Evolutionary conservation across 2,113 vertebrate genomes (phyloP), one percentile per base, ranked within the genome.

Genomic region (Proterorhinus semilunaris): DNA sequence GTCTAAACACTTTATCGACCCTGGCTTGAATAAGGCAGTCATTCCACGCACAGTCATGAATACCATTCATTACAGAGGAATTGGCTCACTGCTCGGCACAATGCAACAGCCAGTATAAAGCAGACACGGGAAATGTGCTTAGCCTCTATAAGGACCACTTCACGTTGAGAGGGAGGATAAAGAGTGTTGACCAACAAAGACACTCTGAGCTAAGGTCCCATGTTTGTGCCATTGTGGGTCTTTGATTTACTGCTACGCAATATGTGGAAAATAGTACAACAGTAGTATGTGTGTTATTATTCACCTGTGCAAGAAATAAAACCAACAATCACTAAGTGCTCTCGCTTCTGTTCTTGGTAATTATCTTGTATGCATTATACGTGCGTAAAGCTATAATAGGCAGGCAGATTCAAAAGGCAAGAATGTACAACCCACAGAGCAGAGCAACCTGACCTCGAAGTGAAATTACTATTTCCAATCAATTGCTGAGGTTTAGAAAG

Each of bases 1-100:
- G 51, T 82, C 75, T 79, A 69, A 76, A 74, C 76, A 53, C 63
- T 13, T 61, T 88, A 85, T 88, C 45, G 87, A 87, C 84, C 71
- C 44, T 50, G 0, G 16, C 15, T 70, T 58, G 80, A 80, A 85
- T 85, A 68, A 82, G 67, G 58, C 72, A 77, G 75, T 75, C 76
- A 6, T 73, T 73, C 52, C 79, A 82, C 64, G 47, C 62, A 65
- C 58, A 50, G 55, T 73, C 77, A 81, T 79, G 76, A 83, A 85
- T 81, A 77, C 75, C 58, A 61, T 76, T 83, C 76, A 79, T 78
- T 80, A 59, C 62, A 68, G 79, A 82, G 66, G 0, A 83, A 81
- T 77, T 1, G 53, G 50, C 51, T 69, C 62, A 9, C 43, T 66
- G 62, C 47, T 59, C 57, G 61, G 50, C 73, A 70, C 62, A 17